Base-by-base conservation (phyloP, 2,113 vertebrate genomes). In the Oncorhynchus masou region DNA sequence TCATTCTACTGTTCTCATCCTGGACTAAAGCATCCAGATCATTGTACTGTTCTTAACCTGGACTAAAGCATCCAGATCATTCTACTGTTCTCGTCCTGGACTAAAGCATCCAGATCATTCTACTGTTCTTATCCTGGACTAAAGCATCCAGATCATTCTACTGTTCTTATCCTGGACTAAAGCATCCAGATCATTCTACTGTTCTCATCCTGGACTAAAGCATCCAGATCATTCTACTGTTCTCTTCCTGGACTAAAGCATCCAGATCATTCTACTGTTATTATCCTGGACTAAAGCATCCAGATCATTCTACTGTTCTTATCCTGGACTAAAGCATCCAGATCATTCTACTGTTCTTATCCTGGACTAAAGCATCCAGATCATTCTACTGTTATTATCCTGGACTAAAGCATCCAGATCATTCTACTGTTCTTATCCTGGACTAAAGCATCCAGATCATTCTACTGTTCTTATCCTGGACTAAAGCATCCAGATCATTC, bases 271-370 rank as follows among this genome's bases (percentile, higher is more conserved):
- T 29, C n/a, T 45, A 76, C 45, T 39, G 6, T 39, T 39, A 19
- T 65, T 31, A 12, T 51, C 20, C 70, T 5, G 65, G 74, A 62
- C 71, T 34, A 74, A 76, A 77, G 4, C 65, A 34, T 27, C 34
- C 62, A 62, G 27, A 8, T 39, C 34, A 39, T 39, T 39, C 34
- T 39, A 7, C 54, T 66, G 59, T 16, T 62, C 34, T 7, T 0
- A 2, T 6, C 34, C 34, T 39, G 34, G 34, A 39, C 34, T 39
- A 39, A 39, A 39, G 5, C 34, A 7, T 7, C 6, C 34, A 39
- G 5, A 8, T 16, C 39, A 62, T 62, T 29, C 19, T 45, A 78
- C 45, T 39, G 34, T 16, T 62, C 34, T 39, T 7, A 1, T 39
- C 34, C 34, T 39, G 34, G 34, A 39, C 34, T 39, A 34, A 34